These are phyloP conservation scores for Antheraea yamamai DNA, from an alignment of 2,888 invertebrate genomes.

Conservation along the genomic window DNA sequence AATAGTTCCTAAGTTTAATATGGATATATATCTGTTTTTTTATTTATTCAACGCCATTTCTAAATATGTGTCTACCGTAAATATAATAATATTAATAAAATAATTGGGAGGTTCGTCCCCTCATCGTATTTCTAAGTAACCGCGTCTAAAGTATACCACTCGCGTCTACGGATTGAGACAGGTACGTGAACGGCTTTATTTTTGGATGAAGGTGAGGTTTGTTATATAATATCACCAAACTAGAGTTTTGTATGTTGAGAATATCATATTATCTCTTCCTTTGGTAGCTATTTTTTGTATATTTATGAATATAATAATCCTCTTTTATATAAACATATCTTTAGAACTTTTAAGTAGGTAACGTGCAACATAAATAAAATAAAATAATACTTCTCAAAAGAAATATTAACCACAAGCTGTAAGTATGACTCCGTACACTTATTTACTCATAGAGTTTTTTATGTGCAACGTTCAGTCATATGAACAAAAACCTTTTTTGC, in stretches of 20 bases:
- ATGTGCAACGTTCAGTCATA: too few relatives aligned
- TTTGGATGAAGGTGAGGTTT: slow-evolving; percentile 31
- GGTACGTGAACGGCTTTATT: slow-evolving; percentile 47
- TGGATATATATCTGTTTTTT: too few relatives aligned
- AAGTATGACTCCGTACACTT: too few relatives aligned
- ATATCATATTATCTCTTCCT: neutral
- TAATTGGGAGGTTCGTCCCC: neutral
- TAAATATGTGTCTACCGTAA: neutral
- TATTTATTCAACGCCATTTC: neutral
- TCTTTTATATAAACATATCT: neutral
- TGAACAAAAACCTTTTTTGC: too few relatives aligned
- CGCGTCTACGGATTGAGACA: slow-evolving; percentile 38
- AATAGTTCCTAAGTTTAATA: too few relatives aligned
- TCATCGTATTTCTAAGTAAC: neutral
- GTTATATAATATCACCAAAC: slow-evolving; percentile 17
- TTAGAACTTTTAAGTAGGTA: too few relatives aligned
- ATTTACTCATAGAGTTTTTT: too few relatives aligned
- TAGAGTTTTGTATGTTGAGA: neutral
- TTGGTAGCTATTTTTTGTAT: neutral
- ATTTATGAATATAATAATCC: neutral
- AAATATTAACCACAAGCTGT: too few relatives aligned
- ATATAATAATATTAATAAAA: neutral
- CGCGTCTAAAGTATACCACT: slow-evolving; percentile 36
- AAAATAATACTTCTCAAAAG: too few relatives aligned
- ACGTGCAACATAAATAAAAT: too few relatives aligned